Evolutionary conservation across 2,797 vertebrate genomes (phyloP).

Genomic region (Carapus acus): DNA sequence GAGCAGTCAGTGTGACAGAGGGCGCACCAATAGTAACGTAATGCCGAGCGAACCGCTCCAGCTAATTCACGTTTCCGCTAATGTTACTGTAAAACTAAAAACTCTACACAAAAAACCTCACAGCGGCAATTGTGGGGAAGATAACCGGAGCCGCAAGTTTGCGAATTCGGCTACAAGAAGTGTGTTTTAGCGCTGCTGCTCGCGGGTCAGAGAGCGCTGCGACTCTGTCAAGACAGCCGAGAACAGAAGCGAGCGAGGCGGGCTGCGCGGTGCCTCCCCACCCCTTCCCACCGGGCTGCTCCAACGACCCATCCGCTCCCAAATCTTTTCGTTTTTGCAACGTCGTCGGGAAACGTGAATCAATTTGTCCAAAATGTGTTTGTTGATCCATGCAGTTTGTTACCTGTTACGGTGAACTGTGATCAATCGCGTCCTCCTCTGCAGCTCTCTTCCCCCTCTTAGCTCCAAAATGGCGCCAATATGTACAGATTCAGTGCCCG

Average conservation of each 20-base stretch:
- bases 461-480: slow-evolving; percentile 99
- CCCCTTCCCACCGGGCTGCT: slow-evolving; percentile 8
- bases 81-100: neutral
- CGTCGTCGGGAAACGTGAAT: neutral
- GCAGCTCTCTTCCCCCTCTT: slow-evolving; percentile 80
- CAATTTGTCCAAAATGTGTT: neutral
- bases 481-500: slow-evolving; percentile 73
- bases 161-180: slow-evolving; percentile 22
- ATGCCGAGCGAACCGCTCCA: slow-evolving; percentile 47
- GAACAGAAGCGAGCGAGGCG: slow-evolving; percentile 54
- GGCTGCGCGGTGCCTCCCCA: slow-evolving; percentile 39
- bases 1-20: slow-evolving; percentile 60
- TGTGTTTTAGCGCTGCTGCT: slow-evolving; percentile 40
- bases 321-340: neutral
- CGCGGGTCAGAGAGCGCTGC: slow-evolving; percentile 45
- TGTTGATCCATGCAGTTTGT: slow-evolving; percentile 35
- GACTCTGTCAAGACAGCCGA: slow-evolving; percentile 53
- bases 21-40: slow-evolving; percentile 50
- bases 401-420: slow-evolving; percentile 73
- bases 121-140: too few species aligned
- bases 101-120: too few species aligned
- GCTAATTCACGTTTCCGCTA: slow-evolving; percentile 23
- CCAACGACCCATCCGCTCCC: neutral
- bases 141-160: neutral
- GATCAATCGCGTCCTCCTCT: slow-evolving; percentile 76